Percentiles rank a stretch among this genome's conserved stretches.
Conservation (phyloP, 2,888 invertebrate genomes). For the Cremastinae sp. region DNA sequence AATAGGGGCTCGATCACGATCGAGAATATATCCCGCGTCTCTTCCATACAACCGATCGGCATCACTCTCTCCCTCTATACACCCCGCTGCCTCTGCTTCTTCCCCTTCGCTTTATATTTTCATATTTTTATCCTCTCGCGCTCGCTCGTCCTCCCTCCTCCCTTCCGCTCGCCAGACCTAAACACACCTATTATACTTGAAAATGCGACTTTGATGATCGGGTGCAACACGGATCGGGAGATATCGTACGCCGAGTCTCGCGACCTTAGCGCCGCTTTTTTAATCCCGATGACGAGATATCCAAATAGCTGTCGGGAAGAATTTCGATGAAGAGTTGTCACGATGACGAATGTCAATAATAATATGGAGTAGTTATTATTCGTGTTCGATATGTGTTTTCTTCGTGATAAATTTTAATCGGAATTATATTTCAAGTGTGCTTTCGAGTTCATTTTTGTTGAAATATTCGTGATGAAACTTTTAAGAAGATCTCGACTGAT, state of each 20-base stretch:
- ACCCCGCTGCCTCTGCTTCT: constrained; percentile 25
- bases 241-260: constrained; percentile 36
- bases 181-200: constrained; percentile 77
- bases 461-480: constrained; percentile 41
- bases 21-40: constrained; percentile 67
- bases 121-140: constrained; percentile 22
- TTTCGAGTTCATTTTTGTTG: neutral
- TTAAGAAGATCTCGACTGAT: constrained; percentile 12
- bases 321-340: no score
- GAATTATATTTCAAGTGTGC: no score
- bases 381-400: no score
- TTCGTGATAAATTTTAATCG: no score
- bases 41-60: constrained; percentile 60
- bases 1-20: constrained; percentile 72
- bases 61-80: constrained; percentile 39
- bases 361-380: no score
- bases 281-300: no score
- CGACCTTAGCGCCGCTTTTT: constrained; percentile 40
- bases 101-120: constrained; percentile 26
- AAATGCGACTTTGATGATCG: constrained; percentile 80
- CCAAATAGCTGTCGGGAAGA: no score
- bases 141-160: constrained; percentile 30
- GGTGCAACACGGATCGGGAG: constrained; percentile 67
- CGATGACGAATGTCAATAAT: no score
- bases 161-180: constrained; percentile 66